Evolutionary conservation across 2,888 invertebrate species (phyloP), one percentile per base, ranked within the genome.

Genomic region (Apoda limacodes): DNA sequence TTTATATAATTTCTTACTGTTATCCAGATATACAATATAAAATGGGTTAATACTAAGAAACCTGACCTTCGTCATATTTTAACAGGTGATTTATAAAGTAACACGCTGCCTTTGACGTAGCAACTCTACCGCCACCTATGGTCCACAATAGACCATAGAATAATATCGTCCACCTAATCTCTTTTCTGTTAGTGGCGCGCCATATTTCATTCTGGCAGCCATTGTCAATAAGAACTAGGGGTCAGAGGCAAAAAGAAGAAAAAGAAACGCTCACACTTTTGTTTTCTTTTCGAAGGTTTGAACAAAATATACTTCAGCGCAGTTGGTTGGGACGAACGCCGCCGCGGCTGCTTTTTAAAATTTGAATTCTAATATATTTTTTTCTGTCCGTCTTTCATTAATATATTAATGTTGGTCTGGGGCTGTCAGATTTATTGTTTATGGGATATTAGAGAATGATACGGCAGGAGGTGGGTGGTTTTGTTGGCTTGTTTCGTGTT

Each of bases 201-300:
- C 72, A 76, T 80, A 78, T 75, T 76, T 80, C 76, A 78, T 78
- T 66, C 71, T 68, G 75, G 71, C 74, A 75, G 74, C 68, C 66
- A 76, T 80, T 80, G 80, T 78, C 76, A 76, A 75, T 75, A 72
- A 59, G 58, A 62, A 51, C 65, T 65, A n/a, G 75, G 70, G 76
- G 76, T 76, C 76, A 72, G 68, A 67, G 70, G 71, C 76, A 76
- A 76, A 74, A 70, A 72, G 65, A 61, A 75, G 64, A 75, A 76
- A 17, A 75, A 72, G 60, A 70, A 63, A 60, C 43, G 47, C 5
- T 54, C 42, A 48, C 53, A 67, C 60, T 71, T 71, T 75, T 72
- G 64, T 76, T 75, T 71, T 70, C 65, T 72, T 75, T 60, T 58
- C 52, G 58, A 64, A 62, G 63, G 65, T 67, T 68, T 70, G 62